Percentiles rank a stretch among this genome's conserved stretches.
Conservation (phyloP, 2,797 vertebrate species). For the Amblyopsis hoosieri region DNA sequence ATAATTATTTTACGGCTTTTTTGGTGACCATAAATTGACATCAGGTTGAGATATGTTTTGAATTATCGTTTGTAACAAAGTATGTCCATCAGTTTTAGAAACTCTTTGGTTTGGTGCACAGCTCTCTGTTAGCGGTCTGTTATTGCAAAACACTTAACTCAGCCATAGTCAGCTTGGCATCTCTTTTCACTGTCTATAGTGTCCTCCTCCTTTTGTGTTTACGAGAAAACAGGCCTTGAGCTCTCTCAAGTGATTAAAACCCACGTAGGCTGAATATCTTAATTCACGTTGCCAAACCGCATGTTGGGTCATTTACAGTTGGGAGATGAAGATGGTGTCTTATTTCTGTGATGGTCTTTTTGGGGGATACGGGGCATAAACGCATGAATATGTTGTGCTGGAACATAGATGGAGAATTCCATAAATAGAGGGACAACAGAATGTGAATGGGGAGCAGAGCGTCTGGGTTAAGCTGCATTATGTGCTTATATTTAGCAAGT, state of each 20-base stretch:
- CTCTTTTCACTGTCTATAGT: conserved; percentile 9
- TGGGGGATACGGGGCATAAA: conserved; percentile 42
- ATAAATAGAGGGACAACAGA: conserved; percentile 52
- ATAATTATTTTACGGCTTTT: conserved; percentile 11
- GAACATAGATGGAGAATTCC: conserved; percentile 48
- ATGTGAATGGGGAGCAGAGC: conserved; percentile 37
- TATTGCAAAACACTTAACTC: neutral
- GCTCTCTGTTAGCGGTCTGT: conserved; percentile 4
- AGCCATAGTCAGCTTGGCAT: conserved; percentile 5
- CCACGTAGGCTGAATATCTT: conserved; percentile 16
- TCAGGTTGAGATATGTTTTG: conserved; percentile 11
- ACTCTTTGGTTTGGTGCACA: neutral
- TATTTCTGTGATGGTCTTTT: conserved; percentile 27
- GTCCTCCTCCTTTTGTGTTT: conserved; percentile 25
- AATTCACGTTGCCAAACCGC: no score
- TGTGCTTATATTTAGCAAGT: conserved; percentile 68
- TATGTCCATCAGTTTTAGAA: neutral
- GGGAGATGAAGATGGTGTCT: conserved; percentile 47
- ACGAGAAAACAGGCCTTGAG: conserved; percentile 19
- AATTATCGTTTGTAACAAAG: neutral
- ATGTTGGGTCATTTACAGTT: conserved; percentile 32
- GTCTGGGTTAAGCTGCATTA: conserved; percentile 52
- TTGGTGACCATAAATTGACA: conserved; percentile 17
- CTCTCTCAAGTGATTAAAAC: conserved; percentile 38
- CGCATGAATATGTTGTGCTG: neutral